Evolutionary conservation across 2,888 invertebrate genomes (phyloP), one percentile per base, ranked within the genome.

Genomic region (Microdon myrmicae): DNA sequence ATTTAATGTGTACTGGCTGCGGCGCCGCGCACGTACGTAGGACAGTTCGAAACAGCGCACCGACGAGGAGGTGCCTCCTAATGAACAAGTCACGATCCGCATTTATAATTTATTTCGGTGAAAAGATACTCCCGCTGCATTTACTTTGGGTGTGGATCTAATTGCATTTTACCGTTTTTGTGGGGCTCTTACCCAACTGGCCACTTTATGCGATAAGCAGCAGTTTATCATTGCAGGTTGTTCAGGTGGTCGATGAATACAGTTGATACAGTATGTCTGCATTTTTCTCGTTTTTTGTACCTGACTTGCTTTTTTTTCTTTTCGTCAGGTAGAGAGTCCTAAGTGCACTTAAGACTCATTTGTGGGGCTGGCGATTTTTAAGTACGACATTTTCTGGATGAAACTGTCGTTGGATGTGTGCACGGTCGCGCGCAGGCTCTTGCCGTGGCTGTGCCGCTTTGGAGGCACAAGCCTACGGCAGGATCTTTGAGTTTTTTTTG

Each of bases 31-130:
- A 13, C 14, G 10, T 19, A n/a, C n/a, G 9, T 10, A 10, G 16
- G 3, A 14, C 10, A 1, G 13, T 4, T 5, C 9, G 1, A 16
- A n/a, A 32, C 12, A 22, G 10, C 31, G 2, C 25, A 25, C 34
- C 60, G 20, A 13, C 45, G 20, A 56, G 51, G 44, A 58, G 64
- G 51, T 58, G 51, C 41, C 64, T 47, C 51, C 58, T 64, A 58
- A 64, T 56, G 58, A 64, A 64, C 64, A 47, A 64, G 64, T 64
- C 64, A 64, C 64, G 64, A 64, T 64, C 51, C 37, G 56, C 51
- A 64, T 64, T 64, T 64, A 64, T 64, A 64, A 64, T 64, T 64
- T 64, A 64, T 64, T 64, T 64, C 12, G 58, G 56, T 64, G 64
- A 53, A 64, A 64, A 64, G 51, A 58, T 64, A 64, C 64, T 51